Base-by-base conservation (phyloP, 2,113 vertebrate genomes). In the Paedocypris sp. region DNA sequence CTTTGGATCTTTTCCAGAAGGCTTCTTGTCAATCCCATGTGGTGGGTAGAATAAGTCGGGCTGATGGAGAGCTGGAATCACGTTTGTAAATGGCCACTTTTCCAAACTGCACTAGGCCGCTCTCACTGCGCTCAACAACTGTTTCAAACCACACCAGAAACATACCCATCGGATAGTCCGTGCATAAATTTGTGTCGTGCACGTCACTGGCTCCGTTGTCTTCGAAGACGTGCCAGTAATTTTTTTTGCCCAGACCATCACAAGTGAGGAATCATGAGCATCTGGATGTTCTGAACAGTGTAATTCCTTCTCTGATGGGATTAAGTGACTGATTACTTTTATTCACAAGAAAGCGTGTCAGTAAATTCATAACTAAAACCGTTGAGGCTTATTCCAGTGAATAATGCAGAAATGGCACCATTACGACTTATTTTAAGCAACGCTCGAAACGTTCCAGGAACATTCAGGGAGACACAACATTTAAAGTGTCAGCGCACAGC, bases 31-130 rank as follows among this genome's bases (percentile, higher is more conserved):
- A 61, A 45, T 46, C 50, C 26, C 64, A 64, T 48, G 60, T 67
- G 69, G 60, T 60, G 43, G 45, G 56, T 15, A 45, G 52, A 13
- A 60, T 54, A 49, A 61, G 68, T 50, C 58, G 26, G 31, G 47
- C 39, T 71, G 64, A 67, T 71, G 53, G 64, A 71, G 64, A 71
- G 64, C 12, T n/a, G 33, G 38, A 20, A 58, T 18, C 20, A 26
- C 58, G 49, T 22, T 41, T 68, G 43, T 18, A 53, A 25, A 20
- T 12, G 8, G 45, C 31, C 29, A 38, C 32, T 59, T 59, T 52
- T 42, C 42, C 47, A 20, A 26, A 42, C 11, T 3, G 15, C 50
- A 59, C 58, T 22, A 13, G 43, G 49, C 15, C 41, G 26, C 51
- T 23, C 16, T 60, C 33, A 8, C 45, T 58, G 45, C 36, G 50